phyloP scores from a whole-genome alignment of 2,888 invertebrate genomes.

The Drosophila mimetica region DNA sequence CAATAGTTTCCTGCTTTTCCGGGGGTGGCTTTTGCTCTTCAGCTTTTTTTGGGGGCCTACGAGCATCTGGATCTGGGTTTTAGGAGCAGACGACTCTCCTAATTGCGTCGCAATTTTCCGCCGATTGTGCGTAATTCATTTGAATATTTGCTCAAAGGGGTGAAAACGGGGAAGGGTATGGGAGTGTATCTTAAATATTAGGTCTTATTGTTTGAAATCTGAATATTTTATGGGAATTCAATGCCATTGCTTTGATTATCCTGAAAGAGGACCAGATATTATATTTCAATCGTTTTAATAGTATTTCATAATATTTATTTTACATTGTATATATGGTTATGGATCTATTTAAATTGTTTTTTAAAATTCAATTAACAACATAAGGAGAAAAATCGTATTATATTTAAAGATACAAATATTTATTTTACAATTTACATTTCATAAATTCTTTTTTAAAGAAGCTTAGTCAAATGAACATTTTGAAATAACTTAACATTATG shows the following conservation, averaged over 20 bases:
- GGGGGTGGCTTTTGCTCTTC: slow-evolving; percentile 5
- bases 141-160: slow-evolving; percentile 7
- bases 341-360: no score
- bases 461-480: no score
- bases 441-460: no score
- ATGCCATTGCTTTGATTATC: not conserved
- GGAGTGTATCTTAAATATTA: not conserved
- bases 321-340: no score
- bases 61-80: slow-evolving; percentile 15
- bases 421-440: no score
- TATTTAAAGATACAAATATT: no score
- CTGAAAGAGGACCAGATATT: no score
- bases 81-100: slow-evolving; percentile 25
- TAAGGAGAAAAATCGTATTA: no score
- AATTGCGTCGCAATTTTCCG: slow-evolving; percentile 61
- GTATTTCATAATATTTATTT: no score
- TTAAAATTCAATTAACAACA: no score
- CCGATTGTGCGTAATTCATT: slow-evolving; percentile 55
- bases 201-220: not conserved
- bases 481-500: no score
- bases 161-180: not conserved
- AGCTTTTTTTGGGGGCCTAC: slow-evolving; percentile 20
- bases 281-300: no score
- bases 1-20: slow-evolving; percentile 56
- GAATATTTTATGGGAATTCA: not conserved